These are phyloP conservation scores for Rutilus rutilus DNA, from an alignment of 2,113 vertebrate genomes.

Conservation along the genomic window DNA sequence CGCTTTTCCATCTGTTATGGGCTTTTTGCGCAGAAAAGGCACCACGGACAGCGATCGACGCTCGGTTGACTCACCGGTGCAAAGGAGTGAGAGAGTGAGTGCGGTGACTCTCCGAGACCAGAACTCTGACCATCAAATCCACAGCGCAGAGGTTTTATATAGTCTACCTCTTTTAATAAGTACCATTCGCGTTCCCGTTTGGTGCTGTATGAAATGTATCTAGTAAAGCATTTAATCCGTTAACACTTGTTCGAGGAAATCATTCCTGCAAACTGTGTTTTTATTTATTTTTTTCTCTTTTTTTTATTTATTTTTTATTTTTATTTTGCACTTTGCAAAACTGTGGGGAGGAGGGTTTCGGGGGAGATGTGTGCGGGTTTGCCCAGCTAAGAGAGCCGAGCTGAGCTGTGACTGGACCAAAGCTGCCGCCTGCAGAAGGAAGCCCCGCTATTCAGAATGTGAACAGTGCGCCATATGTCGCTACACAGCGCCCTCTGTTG, in stretches of 20 bases:
- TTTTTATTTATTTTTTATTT: no score
- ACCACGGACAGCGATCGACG: conserved; percentile 58
- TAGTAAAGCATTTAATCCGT: background rate
- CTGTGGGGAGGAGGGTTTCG: background rate
- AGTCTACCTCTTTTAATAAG: background rate
- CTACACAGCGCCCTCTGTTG: conserved; percentile 79
- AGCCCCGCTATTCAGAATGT: conserved; percentile 62
- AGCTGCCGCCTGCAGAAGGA: conserved; percentile 61
- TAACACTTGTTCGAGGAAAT: background rate
- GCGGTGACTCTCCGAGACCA: conserved; percentile 46
- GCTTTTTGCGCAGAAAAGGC: conserved; percentile 35
- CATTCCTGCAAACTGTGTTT: background rate
- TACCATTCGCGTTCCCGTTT: background rate
- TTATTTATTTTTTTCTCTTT: no score
- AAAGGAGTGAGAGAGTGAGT: conserved; percentile 56
- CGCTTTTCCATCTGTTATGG: conserved; percentile 33
- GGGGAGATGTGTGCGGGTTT: background rate
- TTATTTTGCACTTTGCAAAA: background rate
- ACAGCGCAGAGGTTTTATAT: background rate
- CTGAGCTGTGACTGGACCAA: background rate
- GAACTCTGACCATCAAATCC: conserved; percentile 29
- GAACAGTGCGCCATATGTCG: conserved; percentile 68
- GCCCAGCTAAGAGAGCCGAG: background rate
- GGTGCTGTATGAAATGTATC: background rate
- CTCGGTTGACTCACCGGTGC: conserved; percentile 33